Percentiles rank a stretch among this genome's conserved stretches.
These are phyloP conservation scores for Ophion costatus DNA, from an alignment of 2,888 invertebrate species.

Conservation along the genomic window DNA sequence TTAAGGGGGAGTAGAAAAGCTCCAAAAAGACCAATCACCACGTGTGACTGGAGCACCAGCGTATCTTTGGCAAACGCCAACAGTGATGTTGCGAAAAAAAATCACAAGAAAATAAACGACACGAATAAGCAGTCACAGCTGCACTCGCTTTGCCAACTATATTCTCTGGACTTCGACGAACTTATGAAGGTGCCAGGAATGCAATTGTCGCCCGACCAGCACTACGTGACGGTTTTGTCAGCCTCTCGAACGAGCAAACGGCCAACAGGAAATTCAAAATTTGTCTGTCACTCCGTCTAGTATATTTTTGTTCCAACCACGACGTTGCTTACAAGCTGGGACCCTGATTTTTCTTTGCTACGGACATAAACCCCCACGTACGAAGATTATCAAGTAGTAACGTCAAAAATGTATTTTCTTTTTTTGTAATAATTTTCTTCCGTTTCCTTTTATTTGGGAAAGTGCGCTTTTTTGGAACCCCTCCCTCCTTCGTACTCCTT, in stretches of 20 bases:
- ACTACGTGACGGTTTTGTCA: neutral
- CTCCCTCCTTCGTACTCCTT: too few species aligned
- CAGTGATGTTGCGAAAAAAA: conserved; percentile 13
- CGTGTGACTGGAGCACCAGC: conserved; percentile 15
- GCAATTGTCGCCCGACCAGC: neutral
- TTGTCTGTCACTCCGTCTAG: neutral
- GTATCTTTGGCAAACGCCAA: conserved; percentile 58
- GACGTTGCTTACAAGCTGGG: neutral
- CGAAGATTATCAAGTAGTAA: neutral
- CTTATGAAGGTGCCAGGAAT: conserved; percentile 36
- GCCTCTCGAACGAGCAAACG: neutral
- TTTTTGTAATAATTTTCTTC: too few species aligned
- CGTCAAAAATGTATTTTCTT: neutral
- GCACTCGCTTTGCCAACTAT: conserved; percentile 25
- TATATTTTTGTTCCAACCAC: neutral
- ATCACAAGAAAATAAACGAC: conserved; percentile 27
- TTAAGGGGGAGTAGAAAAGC: conserved; percentile 30
- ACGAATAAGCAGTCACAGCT: conserved; percentile 42
- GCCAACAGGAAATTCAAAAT: neutral
- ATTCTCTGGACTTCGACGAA: conserved; percentile 34
- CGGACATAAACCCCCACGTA: too few species aligned
- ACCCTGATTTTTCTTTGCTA: neutral
- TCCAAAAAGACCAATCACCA: conserved; percentile 42
- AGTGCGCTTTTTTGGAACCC: too few species aligned
- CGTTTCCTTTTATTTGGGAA: too few species aligned